These are phyloP conservation scores for Lordiphosa collinella DNA, from an alignment of 1,140 invertebrate genomes.

Conservation along the genomic window DNA sequence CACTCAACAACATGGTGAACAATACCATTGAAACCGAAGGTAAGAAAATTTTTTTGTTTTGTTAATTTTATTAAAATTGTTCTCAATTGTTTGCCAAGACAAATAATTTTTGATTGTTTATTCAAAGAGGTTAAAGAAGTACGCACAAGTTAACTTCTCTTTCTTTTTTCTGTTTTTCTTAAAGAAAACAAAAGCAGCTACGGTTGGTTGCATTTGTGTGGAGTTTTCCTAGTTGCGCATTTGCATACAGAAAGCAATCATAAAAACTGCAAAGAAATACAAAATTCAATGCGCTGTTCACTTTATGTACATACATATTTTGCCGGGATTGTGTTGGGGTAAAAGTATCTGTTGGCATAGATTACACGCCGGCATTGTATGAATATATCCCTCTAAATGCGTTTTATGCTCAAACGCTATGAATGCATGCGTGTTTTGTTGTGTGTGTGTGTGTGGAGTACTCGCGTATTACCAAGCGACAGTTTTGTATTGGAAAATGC, in stretches of 20 bases:
- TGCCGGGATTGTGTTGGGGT: slow-evolving; percentile 20
- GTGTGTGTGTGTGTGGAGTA: slow-evolving; percentile 5
- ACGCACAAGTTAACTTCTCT: slow-evolving; percentile 21
- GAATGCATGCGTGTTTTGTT: slow-evolving; percentile 11
- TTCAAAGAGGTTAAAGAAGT: not conserved
- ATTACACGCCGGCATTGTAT: slow-evolving; percentile 25
- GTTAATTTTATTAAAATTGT: not conserved
- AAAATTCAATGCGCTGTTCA: slow-evolving; percentile 38
- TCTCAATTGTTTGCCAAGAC: not conserved
- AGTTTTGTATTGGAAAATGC: slow-evolving; percentile 5
- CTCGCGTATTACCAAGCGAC: slow-evolving; percentile 11
- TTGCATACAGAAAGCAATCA: slow-evolving; percentile 43
- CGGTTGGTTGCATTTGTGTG: slow-evolving; percentile 39
- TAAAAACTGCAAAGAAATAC: slow-evolving; percentile 47
- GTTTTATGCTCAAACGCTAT: slow-evolving; percentile 24
- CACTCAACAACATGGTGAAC: slow-evolving; percentile 37
- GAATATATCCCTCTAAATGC: slow-evolving; percentile 14
- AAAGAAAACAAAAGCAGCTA: slow-evolving; percentile 38
- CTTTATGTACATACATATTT: slow-evolving; percentile 5
- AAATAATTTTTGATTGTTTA: slow-evolving; percentile 4
- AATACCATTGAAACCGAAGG: slow-evolving; percentile 36
- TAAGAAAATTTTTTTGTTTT: slow-evolving; percentile 17
- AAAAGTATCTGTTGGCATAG: slow-evolving; percentile 50
- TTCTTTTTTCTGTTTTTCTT: slow-evolving; percentile 3
- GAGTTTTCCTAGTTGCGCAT: slow-evolving; percentile 26